Conservation (phyloP, 2,888 invertebrate genomes). For the Ferdinandea cuprea region DNA sequence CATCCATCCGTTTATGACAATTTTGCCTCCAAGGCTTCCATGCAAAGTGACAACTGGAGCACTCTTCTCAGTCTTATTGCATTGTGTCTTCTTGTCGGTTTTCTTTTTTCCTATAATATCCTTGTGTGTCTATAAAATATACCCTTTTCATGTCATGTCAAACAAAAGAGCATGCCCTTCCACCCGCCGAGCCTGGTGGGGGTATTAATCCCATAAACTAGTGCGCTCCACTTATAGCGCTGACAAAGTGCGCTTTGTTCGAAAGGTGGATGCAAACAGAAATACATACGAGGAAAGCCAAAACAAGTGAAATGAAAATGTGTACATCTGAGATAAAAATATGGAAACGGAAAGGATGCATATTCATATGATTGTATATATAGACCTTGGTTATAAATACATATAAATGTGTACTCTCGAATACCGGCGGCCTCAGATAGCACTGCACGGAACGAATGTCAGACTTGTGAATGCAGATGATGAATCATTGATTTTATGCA, state of each 20-base stretch:
- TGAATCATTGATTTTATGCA: constrained; percentile 66
- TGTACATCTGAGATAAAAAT: constrained; percentile 41
- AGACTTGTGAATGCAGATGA: constrained; percentile 19
- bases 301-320: constrained; percentile 37
- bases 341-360: constrained; percentile 41
- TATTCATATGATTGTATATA: too few species aligned
- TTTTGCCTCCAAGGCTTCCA: constrained; percentile 33
- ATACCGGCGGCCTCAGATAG: constrained; percentile 14
- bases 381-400: too few species aligned
- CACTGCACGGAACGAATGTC: neutral
- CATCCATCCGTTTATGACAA: constrained; percentile 37
- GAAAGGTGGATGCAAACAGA: constrained; percentile 26
- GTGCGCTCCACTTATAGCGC: constrained; percentile 61
- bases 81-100: constrained; percentile 1
- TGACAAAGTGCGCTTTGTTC: constrained; percentile 65
- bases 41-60: constrained; percentile 51
- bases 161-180: constrained; percentile 22
- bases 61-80: constrained; percentile 20
- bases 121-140: constrained; percentile 48
- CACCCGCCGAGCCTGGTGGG: neutral
- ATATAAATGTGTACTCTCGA: constrained; percentile 9
- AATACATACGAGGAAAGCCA: neutral
- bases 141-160: constrained; percentile 54
- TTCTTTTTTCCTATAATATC: constrained; percentile 5
- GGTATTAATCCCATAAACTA: constrained; percentile 49